Evolutionary conservation across 2,113 vertebrate species (phyloP).

Genomic region (Desmodus rotundus): DNA sequence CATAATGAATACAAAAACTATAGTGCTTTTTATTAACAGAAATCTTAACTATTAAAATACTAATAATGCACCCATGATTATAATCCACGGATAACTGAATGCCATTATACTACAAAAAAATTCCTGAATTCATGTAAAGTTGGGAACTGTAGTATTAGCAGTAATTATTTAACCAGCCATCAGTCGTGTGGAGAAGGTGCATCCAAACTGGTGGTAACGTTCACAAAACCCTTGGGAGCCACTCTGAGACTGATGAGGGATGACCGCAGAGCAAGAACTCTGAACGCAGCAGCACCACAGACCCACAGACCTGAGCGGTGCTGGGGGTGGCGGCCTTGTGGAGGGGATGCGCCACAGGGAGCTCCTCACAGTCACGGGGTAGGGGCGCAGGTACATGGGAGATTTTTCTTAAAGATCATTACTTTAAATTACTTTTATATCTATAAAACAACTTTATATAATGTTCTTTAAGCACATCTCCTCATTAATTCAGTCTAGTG

Average conservation of each 20-base stretch:
- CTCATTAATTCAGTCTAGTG: neutral
- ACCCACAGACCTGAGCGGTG: neutral
- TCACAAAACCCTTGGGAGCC: neutral
- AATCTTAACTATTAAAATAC: neutral
- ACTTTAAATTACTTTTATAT: neutral
- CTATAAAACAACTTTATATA: neutral
- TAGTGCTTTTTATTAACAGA: neutral
- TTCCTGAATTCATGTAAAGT: neutral
- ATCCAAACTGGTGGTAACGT: neutral
- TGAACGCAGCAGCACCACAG: neutral
- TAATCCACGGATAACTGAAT: neutral
- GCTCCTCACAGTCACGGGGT: neutral
- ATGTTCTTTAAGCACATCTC: neutral
- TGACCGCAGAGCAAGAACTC: neutral
- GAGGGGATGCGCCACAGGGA: neutral
- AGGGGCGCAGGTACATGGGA: too few species aligned
- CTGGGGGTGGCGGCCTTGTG: neutral
- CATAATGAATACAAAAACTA: neutral
- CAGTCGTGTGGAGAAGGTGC: neutral
- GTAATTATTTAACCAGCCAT: neutral
- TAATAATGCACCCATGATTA: neutral
- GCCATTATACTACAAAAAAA: neutral
- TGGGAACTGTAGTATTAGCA: neutral
- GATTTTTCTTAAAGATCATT: neutral
- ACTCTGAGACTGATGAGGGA: too few species aligned